Evolutionary conservation across 2,888 invertebrate species (phyloP).

Genomic region (Bembecia ichneumoniformis): DNA sequence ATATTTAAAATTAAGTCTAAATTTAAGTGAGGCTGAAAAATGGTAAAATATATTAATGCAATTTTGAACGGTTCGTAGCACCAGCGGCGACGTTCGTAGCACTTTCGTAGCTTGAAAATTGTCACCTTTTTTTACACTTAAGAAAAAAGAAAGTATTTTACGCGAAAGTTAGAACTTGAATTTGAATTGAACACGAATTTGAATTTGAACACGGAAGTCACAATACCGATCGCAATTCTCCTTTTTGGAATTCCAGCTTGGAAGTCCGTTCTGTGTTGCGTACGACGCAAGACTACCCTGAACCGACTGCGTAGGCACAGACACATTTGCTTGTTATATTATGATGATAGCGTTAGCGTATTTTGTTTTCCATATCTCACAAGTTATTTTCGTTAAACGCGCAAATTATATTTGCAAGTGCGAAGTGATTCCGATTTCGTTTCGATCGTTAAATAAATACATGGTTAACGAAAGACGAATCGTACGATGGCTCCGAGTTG

Average conservation of each 20-base stretch:
- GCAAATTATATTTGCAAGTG: conserved; percentile 22
- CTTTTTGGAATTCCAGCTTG: neutral
- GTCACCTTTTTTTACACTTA: too few species aligned
- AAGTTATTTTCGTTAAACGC: conserved; percentile 26
- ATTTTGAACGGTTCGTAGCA: conserved; percentile 19
- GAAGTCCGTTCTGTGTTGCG: neutral
- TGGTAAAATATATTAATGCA: too few species aligned
- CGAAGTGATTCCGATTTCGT: too few species aligned
- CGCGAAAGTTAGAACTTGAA: neutral
- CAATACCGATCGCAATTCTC: neutral
- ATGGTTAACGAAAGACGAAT: too few species aligned
- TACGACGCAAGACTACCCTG: neutral
- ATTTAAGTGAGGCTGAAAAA: too few species aligned
- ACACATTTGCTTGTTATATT: neutral
- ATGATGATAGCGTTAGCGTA: neutral
- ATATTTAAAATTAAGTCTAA: too few species aligned
- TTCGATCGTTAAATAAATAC: too few species aligned
- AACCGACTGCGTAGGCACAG: neutral
- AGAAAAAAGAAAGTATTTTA: neutral
- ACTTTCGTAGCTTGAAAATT: conserved; percentile 30
- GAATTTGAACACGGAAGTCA: neutral
- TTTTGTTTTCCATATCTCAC: conserved; percentile 29
- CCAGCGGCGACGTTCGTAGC: conserved; percentile 30
- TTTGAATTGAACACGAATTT: neutral
- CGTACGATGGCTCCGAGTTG: too few species aligned